phyloP scores from a whole-genome alignment of 2,888 invertebrate genomes.

The Heliothis peltigera region DNA sequence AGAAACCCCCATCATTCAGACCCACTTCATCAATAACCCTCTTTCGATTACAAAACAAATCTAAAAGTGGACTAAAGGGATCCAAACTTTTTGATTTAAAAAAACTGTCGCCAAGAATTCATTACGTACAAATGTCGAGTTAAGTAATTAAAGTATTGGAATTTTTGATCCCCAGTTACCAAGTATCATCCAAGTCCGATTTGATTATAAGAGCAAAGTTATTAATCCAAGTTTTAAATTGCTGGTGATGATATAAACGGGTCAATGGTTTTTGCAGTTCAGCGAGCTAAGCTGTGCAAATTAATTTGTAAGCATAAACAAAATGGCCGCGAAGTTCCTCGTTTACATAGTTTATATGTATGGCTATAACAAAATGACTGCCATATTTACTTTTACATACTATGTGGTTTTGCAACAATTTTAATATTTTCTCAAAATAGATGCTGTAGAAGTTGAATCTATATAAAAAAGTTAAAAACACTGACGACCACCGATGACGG shows the following conservation, averaged over 20 bases:
- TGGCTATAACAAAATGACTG: not conserved
- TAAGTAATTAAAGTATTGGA: slow-evolving; percentile 77
- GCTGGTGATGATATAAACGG: slow-evolving; percentile 65
- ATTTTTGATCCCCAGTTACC: slow-evolving; percentile 66
- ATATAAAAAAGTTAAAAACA: no score
- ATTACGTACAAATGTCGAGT: slow-evolving; percentile 69
- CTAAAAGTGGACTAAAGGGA: slow-evolving; percentile 28
- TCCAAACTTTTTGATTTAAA: slow-evolving; percentile 55
- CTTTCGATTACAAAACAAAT: slow-evolving; percentile 45
- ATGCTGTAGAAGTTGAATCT: no score
- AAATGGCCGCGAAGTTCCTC: slow-evolving; percentile 11
- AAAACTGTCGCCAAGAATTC: slow-evolving; percentile 59
- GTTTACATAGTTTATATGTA: not conserved
- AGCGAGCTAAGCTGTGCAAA: slow-evolving; percentile 62
- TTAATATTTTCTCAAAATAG: no score
- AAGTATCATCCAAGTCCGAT: slow-evolving; percentile 74
- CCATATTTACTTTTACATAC: not conserved
- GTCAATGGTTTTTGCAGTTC: slow-evolving; percentile 77
- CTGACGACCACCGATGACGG: no score
- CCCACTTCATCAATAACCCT: slow-evolving; percentile 28
- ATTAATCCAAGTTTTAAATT: slow-evolving; percentile 80
- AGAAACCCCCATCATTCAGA: not conserved
- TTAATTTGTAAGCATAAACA: slow-evolving; percentile 50
- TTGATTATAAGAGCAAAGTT: slow-evolving; percentile 77
- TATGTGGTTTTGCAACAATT: no score